Evolutionary conservation across 1,140 invertebrate genomes (phyloP).

Genomic region (Zophobas morio): DNA sequence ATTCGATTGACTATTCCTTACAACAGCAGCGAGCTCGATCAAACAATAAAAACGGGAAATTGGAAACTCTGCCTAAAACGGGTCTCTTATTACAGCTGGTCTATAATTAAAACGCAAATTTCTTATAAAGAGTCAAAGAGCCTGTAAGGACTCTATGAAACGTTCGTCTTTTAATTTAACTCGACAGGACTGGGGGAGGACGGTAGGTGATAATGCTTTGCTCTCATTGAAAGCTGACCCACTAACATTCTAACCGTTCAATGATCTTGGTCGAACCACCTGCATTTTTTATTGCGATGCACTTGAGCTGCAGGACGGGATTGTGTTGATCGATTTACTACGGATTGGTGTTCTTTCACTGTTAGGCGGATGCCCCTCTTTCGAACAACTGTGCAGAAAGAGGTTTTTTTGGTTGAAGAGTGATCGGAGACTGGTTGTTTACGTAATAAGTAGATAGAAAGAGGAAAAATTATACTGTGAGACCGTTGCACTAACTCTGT

Average conservation of each 20-base stretch:
- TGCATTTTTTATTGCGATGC: slow-evolving; percentile 17
- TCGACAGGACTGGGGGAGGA: not conserved
- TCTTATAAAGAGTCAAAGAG: not conserved
- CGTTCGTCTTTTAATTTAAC: slow-evolving; percentile 30
- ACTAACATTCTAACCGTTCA: slow-evolving; percentile 46
- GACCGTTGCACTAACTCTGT: no score
- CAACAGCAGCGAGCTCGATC: not conserved
- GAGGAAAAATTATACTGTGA: not conserved
- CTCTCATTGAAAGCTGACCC: slow-evolving; percentile 23
- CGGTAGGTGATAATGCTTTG: slow-evolving; percentile 10
- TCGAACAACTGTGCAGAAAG: not conserved
- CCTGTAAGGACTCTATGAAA: slow-evolving; percentile 5
- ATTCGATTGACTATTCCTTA: no score
- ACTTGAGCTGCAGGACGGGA: slow-evolving; percentile 13
- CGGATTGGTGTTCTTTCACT: not conserved
- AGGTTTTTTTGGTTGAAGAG: no score
- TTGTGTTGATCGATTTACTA: not conserved
- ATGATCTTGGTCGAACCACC: slow-evolving; percentile 28
- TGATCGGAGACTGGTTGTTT: no score
- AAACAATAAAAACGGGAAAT: slow-evolving; percentile 29
- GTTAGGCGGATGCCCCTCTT: slow-evolving; percentile 24
- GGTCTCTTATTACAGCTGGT: slow-evolving; percentile 30
- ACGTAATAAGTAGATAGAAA: not conserved
- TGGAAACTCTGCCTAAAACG: slow-evolving; percentile 7
- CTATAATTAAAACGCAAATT: slow-evolving; percentile 40